These are phyloP conservation scores for Cladorhizidae sp. DNA, from an alignment of 37 sponge, comb jelly and placozoan genomes.

Conservation along the genomic window DNA sequence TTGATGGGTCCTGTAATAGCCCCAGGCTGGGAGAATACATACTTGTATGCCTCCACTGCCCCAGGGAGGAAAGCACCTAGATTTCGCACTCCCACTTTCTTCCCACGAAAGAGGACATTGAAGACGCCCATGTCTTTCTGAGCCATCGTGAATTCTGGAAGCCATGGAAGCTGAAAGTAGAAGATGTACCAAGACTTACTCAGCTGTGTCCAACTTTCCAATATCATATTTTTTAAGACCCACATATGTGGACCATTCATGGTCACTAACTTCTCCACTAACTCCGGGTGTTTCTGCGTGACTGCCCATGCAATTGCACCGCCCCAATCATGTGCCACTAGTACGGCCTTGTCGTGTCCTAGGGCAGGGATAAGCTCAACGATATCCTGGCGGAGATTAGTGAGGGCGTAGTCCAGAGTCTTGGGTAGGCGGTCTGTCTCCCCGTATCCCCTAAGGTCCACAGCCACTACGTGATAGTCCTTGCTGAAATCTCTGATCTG, in stretches of 20 bases:
- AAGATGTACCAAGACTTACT: slow-evolving; percentile 42
- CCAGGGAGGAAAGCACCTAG: slow-evolving; percentile 58
- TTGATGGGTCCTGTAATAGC: slow-evolving; percentile 76
- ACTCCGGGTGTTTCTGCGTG: slow-evolving; percentile 53
- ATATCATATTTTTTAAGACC: neutral
- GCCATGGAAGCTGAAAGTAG: slow-evolving; percentile 52
- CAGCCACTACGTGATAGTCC: slow-evolving; percentile 68
- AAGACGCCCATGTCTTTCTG: slow-evolving; percentile 45
- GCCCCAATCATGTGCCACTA: slow-evolving; percentile 76
- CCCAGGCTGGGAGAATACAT: slow-evolving; percentile 71
- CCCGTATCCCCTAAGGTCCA: slow-evolving; percentile 61
- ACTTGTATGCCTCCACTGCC: slow-evolving; percentile 62
- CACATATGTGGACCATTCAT: slow-evolving; percentile 66
- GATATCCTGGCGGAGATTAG: slow-evolving; percentile 45
- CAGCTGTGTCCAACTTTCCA: slow-evolving; percentile 3
- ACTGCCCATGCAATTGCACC: slow-evolving; percentile 63
- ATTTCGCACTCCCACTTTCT: slow-evolving; percentile 54
- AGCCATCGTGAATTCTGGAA: slow-evolving; percentile 57
- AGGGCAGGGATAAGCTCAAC: slow-evolving; percentile 68
- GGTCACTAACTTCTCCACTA: slow-evolving; percentile 46
- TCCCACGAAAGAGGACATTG: slow-evolving; percentile 17
- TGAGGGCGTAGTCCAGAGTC: slow-evolving; percentile 43
- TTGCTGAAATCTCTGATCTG: slow-evolving; percentile 67
- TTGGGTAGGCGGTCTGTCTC: slow-evolving; percentile 67
- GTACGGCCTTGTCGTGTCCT: slow-evolving; percentile 40